Base-by-base conservation (phyloP, 2,113 vertebrate genomes). In the Dunckerocampus dactyliophorus region DNA sequence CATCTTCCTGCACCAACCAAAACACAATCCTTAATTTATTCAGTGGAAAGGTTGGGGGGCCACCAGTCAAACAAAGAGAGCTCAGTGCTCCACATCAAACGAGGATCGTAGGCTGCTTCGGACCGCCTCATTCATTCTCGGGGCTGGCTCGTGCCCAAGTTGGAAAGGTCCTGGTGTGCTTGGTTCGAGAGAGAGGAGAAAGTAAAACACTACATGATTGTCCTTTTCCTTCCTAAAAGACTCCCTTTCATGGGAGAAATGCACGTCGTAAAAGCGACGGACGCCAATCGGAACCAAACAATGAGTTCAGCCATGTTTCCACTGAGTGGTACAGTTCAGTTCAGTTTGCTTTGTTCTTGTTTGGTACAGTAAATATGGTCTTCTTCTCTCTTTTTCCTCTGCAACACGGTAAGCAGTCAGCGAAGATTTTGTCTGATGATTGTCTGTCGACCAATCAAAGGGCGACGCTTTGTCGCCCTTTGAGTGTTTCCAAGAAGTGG, bases 51-150 rank as follows among this genome's bases (percentile, higher is more conserved):
- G 39, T 43, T 50, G 61, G 64, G 31, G 60, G 56, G 3, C 21
- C 50, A 45, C 43, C 47, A 28, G 15, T 21, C 20, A 53, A 71
- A 89, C 87, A 90, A 80, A 88, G 85, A 63, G 67, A 63, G 43
- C 83, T 84, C 82, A 88, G 88, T 89, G 72, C 21, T 51, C 59
- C 70, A 90, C 82, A 90, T 90, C 88, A 90, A 89, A 89, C 78
- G 74, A 43, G 79, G 71, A 71, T 75, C 80, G 79, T 83, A 75
- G 84, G 64, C 71, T 71, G 81, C 69, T 80, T 71, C 63, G 76
- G 75, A 81, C 72, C 69, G 67, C 75, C 75, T 79, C 71, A 69
- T 86, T 86, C 82, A 87, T 81, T 82, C 82, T 75, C 31, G 71
- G 62, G 69, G 65, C 79, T 87, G 87, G 87, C 87, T 11, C 1